Conservation (phyloP, 1,140 invertebrate species). For the Mylabris phalerata region DNA sequence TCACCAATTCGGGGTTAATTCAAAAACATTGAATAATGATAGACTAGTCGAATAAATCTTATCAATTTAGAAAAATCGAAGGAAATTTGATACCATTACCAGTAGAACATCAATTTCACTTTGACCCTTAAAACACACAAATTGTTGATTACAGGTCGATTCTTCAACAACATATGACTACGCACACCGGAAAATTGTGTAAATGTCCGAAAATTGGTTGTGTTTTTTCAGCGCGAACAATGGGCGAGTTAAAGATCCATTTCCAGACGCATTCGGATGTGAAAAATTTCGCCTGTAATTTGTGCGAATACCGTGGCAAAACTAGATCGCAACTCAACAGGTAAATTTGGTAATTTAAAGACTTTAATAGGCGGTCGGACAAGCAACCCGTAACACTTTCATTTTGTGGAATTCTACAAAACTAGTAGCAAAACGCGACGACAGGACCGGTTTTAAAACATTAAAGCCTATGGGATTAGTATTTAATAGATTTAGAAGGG, state of each 20-base stretch:
- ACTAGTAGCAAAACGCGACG: too few relatives aligned
- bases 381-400: too few relatives aligned
- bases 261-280: conserved; percentile 45
- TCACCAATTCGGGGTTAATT: too few relatives aligned
- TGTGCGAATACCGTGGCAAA: conserved; percentile 59
- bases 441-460: too few relatives aligned
- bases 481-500: too few relatives aligned
- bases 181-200: conserved; percentile 52
- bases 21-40: too few relatives aligned
- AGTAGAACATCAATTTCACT: too few relatives aligned
- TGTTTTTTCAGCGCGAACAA: conserved; percentile 49
- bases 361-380: not conserved
- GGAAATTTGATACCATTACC: too few relatives aligned
- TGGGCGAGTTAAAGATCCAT: conserved; percentile 49
- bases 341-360: conserved; percentile 38
- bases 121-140: not conserved
- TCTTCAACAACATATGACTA: conserved; percentile 54
- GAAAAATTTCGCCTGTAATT: conserved; percentile 52
- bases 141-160: conserved; percentile 44
- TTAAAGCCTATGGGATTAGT: too few relatives aligned
- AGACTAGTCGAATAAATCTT: too few relatives aligned
- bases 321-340: conserved; percentile 55
- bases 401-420: too few relatives aligned
- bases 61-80: too few relatives aligned
- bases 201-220: conserved; percentile 53